Conservation (phyloP, 2,797 vertebrate species). For the Smutsia gigantea region DNA sequence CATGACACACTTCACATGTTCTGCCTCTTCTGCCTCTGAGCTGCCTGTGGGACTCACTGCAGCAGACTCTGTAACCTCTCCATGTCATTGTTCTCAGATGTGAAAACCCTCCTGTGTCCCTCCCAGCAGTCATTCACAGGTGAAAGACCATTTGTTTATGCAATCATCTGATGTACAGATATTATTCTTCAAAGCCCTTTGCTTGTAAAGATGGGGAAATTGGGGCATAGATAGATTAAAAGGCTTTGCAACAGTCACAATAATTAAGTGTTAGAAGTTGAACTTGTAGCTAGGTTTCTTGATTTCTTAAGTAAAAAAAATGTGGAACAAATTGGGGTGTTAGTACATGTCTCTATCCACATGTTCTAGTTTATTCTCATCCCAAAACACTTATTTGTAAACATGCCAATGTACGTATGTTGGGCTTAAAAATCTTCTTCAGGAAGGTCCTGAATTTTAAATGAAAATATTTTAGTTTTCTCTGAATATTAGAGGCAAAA, state of each 20-base stretch:
- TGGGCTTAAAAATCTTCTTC: neutral
- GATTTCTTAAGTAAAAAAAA: neutral
- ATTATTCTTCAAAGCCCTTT: neutral
- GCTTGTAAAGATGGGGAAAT: neutral
- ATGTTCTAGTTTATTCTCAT: neutral
- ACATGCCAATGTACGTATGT: neutral
- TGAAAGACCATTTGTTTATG: neutral
- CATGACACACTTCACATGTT: neutral
- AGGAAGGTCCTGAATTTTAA: slow-evolving; percentile 14
- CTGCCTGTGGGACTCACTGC: neutral
- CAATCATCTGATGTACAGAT: neutral
- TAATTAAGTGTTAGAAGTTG: neutral
- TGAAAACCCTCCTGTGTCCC: neutral
- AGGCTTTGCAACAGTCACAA: neutral
- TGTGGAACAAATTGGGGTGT: neutral
- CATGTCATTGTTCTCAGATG: neutral
- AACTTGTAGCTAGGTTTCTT: neutral
- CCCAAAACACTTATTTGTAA: slow-evolving; percentile 12
- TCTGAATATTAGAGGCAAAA: neutral
- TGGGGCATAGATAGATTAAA: neutral
- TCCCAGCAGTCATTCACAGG: neutral
- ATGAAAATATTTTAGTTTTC: neutral
- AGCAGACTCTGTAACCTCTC: neutral
- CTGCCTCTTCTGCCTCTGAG: neutral
- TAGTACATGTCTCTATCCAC: neutral